Evolutionary conservation across 2,113 vertebrate genomes (phyloP).

Genomic region (Beaufortia kweichowensis): DNA sequence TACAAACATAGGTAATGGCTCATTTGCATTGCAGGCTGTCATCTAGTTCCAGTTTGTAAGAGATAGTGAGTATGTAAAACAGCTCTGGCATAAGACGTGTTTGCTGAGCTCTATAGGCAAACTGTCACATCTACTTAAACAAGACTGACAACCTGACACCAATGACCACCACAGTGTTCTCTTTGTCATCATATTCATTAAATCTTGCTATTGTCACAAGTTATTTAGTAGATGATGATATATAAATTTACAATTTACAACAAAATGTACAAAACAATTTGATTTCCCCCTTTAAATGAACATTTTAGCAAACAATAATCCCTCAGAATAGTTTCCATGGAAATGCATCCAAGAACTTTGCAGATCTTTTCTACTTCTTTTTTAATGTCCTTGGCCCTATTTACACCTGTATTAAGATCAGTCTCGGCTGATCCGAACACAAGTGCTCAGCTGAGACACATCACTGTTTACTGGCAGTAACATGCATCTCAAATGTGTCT

Average conservation of each 20-base stretch:
- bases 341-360: slow-evolving; percentile 3
- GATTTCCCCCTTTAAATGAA: not conserved
- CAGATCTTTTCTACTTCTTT: not conserved
- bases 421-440: too few relatives aligned
- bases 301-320: not conserved
- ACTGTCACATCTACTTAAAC: slow-evolving; percentile 8
- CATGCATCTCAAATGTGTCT: too few relatives aligned
- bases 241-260: too few relatives aligned
- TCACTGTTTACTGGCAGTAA: too few relatives aligned
- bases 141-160: slow-evolving; percentile 22
- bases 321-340: not conserved
- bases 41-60: not conserved
- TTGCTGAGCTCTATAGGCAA: slow-evolving; percentile 8
- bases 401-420: too few relatives aligned
- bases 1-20: not conserved
- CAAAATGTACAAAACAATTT: not conserved
- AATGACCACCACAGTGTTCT: not conserved
- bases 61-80: not conserved
- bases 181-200: not conserved
- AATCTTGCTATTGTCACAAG: not conserved
- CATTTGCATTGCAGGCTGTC: not conserved
- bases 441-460: too few relatives aligned
- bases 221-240: not conserved
- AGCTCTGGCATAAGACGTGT: not conserved
- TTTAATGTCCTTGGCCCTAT: not conserved